Evolutionary conservation across 2,888 invertebrate species (phyloP).

Genomic region (Polydesmus complanatus): DNA sequence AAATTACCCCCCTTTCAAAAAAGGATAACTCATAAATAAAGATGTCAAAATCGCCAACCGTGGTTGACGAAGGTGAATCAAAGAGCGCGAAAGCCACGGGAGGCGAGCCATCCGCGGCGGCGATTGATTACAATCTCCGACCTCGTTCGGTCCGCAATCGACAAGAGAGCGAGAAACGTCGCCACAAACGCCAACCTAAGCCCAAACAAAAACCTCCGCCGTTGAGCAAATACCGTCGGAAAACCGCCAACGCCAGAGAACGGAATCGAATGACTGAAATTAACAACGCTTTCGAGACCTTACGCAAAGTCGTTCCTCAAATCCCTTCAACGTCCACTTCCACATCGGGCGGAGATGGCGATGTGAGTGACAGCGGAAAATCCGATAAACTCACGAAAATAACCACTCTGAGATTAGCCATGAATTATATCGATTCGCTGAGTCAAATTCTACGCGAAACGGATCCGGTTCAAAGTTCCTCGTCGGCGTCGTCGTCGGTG

Average conservation of each 20-base stretch:
- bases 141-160: slow-evolving; percentile 48
- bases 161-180: slow-evolving; percentile 36
- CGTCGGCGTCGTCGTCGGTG: background rate
- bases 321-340: slow-evolving; percentile 24
- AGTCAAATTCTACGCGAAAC: slow-evolving; percentile 44
- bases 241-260: slow-evolving; percentile 80
- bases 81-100: too few relatives aligned
- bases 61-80: too few relatives aligned
- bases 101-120: slow-evolving; percentile 56
- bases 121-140: slow-evolving; percentile 46
- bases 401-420: slow-evolving; percentile 68
- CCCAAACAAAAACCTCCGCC: slow-evolving; percentile 42
- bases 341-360: slow-evolving; percentile 45
- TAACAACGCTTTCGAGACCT: slow-evolving; percentile 71
- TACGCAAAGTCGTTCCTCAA: slow-evolving; percentile 58
- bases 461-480: background rate
- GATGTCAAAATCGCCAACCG: too few relatives aligned
- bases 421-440: slow-evolving; percentile 69
- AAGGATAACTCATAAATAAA: too few relatives aligned
- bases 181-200: slow-evolving; percentile 20
- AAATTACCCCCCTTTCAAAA: too few relatives aligned
- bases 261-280: slow-evolving; percentile 77
- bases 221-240: slow-evolving; percentile 73
- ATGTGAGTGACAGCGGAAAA: slow-evolving; percentile 26
- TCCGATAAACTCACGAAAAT: slow-evolving; percentile 73